Conservation (phyloP, 2,113 vertebrate species). For the rabbit (Oryctolagus cuniculus) region mOryCun1.1 NC_091450.1:23818001-23818500, state of each 20-base stretch:
- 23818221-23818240: constrained; percentile 61
- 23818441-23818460: constrained; percentile 75
- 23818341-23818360: constrained; percentile 77
- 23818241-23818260: constrained; percentile 72
- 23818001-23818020: not conserved
- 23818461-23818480: constrained; percentile 70
- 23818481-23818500: constrained; percentile 82
- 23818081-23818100: not conserved
- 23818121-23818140: not conserved
- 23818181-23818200: not conserved
- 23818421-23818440: constrained; percentile 72
- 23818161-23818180: not conserved
- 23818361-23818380: constrained; percentile 64
- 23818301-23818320: constrained; percentile 74
- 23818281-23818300: constrained; percentile 68
- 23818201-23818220: constrained; percentile 44
- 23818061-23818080: not conserved
- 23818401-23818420: constrained; percentile 77
- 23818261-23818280: constrained; percentile 17
- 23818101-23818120: not conserved
- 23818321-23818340: constrained; percentile 79
- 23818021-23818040: not conserved
- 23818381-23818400: constrained; percentile 65
- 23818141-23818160: not conserved
- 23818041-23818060: not conserved